A percentile compares a stretch with the other conserved stretches of the same genome.
These are phyloP conservation scores for Sarcophaga variegata DNA, from an alignment of 2,888 invertebrate genomes.

Conservation along the genomic window DNA sequence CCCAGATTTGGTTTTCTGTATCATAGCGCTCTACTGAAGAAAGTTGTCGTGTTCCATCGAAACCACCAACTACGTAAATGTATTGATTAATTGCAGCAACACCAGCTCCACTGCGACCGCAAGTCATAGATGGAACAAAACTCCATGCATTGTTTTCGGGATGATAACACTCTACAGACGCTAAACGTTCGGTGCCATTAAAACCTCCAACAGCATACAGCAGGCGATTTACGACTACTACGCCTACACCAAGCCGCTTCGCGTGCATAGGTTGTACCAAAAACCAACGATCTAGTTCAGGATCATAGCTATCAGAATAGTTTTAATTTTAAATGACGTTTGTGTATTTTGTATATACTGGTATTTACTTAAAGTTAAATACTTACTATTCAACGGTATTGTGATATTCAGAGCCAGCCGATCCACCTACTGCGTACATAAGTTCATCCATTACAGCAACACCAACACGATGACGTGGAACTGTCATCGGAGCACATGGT, in stretches of 20 bases:
- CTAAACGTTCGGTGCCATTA: slow-evolving; percentile 90
- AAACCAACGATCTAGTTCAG: slow-evolving; percentile 92
- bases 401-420: slow-evolving; percentile 92
- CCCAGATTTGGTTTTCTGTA: slow-evolving; percentile 92
- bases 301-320: slow-evolving; percentile 87
- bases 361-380: slow-evolving; percentile 9
- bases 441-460: slow-evolving; percentile 97
- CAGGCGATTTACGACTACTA: slow-evolving; percentile 89
- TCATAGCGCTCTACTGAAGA: slow-evolving; percentile 93
- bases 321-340: not conserved
- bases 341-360: not conserved
- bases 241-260: slow-evolving; percentile 91
- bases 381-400: slow-evolving; percentile 93
- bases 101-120: slow-evolving; percentile 92
- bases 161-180: slow-evolving; percentile 94
- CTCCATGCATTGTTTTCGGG: slow-evolving; percentile 96
- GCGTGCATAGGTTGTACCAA: slow-evolving; percentile 88
- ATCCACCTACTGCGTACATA: slow-evolving; percentile 95
- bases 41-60: slow-evolving; percentile 92
- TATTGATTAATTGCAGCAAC: slow-evolving; percentile 92
- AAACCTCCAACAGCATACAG: slow-evolving; percentile 94
- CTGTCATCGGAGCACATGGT: slow-evolving; percentile 93
- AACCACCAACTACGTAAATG: slow-evolving; percentile 97
- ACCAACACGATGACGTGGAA: slow-evolving; percentile 93
- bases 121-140: slow-evolving; percentile 89